Evolutionary conservation across 1,140 invertebrate species (phyloP), one percentile per base, ranked within the genome.

Genomic region (Rhizoglyphus robini): DNA sequence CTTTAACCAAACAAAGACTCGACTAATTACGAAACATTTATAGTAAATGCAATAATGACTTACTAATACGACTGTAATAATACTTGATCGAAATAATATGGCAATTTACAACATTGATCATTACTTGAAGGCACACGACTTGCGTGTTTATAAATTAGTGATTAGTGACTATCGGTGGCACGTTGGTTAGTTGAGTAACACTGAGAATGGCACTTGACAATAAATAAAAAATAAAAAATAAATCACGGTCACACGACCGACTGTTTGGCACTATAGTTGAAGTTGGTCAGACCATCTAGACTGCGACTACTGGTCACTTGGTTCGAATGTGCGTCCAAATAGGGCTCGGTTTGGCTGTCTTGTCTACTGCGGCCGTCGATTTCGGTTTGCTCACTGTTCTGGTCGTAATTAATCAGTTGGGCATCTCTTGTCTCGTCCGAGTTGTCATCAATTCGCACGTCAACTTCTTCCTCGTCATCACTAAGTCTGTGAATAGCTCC

Each of bases 391-490:
- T 60, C 1, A 29, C 29, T 32, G 32, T 60, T 20, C 1, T 60
- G 29, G 3, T 60, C 15, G 2, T 3, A n/a, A 27, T 2, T 1
- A 1, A 29, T 3, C 27, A 29, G 18, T 27, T 60, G 27, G 31
- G 15, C 15, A n/a, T 34, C 2, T 13, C 1, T 3, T 34, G 27
- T 32, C 15, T 2, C 58, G n/a, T 34, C 27, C 1, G 11, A 8
- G 1, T 60, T 2, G 11, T 60, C 58, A 34, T 60, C 58, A 32
- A 60, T 60, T 30, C 58, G 15, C 30, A 60, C 27, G 15, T 60
- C 58, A 60, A 60, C 15, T 23, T 59, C 8, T 8, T 59, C 57
- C 13, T 59, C 25, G 23, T 59, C 25, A 32, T 32, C 3, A 46
- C 58, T 29, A 15, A 29, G 36, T 60, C 58, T 15, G 2, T 60